Percentiles rank a stretch among this genome's conserved stretches.
phyloP scores from a whole-genome alignment of 1,140 invertebrate genomes.

The Sitobion miscanthi region DNA sequence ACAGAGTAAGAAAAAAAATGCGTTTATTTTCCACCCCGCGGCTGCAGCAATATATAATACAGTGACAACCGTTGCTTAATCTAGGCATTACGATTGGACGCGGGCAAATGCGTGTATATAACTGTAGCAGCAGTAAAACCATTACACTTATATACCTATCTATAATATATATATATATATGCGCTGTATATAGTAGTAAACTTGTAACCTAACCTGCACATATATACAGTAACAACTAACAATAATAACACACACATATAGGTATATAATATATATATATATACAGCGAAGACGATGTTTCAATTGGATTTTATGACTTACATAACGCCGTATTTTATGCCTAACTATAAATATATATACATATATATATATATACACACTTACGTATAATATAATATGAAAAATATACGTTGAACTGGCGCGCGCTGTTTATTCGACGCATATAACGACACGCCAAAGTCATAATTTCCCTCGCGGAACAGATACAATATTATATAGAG shows the following conservation, averaged over 20 bases:
- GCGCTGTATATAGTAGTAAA: neutral
- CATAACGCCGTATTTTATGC: neutral
- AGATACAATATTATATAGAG: neutral
- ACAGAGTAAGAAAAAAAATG: slow-evolving; percentile 1
- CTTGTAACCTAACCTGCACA: neutral
- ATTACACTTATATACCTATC: neutral
- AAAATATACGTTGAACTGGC: neutral
- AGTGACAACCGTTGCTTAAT: slow-evolving; percentile 14
- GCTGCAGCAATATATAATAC: neutral
- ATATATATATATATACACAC: neutral
- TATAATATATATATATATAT: neutral
- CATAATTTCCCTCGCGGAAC: neutral
- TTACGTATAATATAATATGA: neutral
- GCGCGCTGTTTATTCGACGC: neutral
- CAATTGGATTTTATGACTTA: slow-evolving; percentile 5
- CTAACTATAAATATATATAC: too few species aligned
- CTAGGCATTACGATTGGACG: slow-evolving; percentile 9
- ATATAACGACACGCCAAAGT: neutral
- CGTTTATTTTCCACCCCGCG: neutral
- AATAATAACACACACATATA: neutral
- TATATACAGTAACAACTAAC: neutral
- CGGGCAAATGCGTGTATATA: neutral
- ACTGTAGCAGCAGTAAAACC: neutral
- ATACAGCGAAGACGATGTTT: neutral
- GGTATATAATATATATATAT: neutral